Evolutionary conservation across 2,797 vertebrate species (phyloP).

Genomic region (Pantherophis vulpinus): DNA sequence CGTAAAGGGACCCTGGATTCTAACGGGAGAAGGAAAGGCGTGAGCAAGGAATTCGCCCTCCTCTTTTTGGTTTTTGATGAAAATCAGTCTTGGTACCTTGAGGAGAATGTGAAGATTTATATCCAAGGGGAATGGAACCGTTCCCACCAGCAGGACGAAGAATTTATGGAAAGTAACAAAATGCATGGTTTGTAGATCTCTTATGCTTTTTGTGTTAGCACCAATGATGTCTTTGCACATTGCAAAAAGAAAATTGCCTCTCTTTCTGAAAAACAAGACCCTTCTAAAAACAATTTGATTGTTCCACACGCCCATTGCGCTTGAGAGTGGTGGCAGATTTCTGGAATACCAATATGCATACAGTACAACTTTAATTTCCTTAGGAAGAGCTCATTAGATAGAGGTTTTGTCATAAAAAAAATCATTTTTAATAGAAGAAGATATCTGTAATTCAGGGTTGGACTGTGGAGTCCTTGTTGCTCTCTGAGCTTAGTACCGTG

Average conservation of each 20-base stretch:
- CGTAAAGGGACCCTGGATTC: slow-evolving; percentile 58
- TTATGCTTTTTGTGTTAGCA: not conserved
- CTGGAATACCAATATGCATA: not conserved
- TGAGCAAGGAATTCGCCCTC: slow-evolving; percentile 72
- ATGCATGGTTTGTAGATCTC: slow-evolving; percentile 70
- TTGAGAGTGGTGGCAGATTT: not conserved
- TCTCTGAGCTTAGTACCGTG: too few relatives aligned
- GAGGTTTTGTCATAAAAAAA: not conserved
- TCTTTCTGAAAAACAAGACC: not conserved
- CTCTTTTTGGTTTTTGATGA: slow-evolving; percentile 78
- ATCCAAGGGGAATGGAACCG: slow-evolving; percentile 31
- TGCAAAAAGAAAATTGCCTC: not conserved
- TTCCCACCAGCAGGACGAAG: slow-evolving; percentile 56
- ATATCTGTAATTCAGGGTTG: not conserved
- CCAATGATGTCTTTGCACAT: not conserved
- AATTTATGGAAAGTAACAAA: slow-evolving; percentile 77
- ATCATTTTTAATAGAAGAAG: not conserved
- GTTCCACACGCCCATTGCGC: not conserved
- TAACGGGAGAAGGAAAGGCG: slow-evolving; percentile 59
- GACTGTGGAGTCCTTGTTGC: too few relatives aligned
- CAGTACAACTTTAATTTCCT: not conserved
- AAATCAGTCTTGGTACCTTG: slow-evolving; percentile 77
- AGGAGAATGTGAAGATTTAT: slow-evolving; percentile 66
- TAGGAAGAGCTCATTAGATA: not conserved
- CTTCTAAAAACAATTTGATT: not conserved